Percentiles rank a stretch among this genome's conserved stretches.
Evolutionary conservation across 1,140 invertebrate genomes (phyloP).

Genomic region (Asobara japonica): DNA sequence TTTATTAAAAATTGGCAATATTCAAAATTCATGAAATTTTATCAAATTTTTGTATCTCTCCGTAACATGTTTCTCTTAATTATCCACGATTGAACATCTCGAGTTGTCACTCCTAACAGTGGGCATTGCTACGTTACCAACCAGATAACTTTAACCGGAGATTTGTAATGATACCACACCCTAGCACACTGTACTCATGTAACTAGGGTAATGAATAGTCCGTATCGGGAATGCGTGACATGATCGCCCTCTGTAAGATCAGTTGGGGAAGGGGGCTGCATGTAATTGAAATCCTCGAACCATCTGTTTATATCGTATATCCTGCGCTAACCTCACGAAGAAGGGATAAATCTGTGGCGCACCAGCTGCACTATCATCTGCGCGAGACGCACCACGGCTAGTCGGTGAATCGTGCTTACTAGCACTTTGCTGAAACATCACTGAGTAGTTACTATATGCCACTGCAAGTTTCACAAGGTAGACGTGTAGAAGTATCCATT

Average conservation of each 20-base stretch:
- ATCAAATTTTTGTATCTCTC: no score
- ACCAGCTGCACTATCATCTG: constrained; percentile 22
- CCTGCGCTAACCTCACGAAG: constrained; percentile 6
- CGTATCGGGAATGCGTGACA: constrained; percentile 15
- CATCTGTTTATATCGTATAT: not conserved
- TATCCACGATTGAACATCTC: no score
- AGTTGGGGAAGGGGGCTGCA: not conserved
- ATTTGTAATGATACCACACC: not conserved
- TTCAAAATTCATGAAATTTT: no score
- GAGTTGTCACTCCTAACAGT: no score
- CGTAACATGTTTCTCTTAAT: no score
- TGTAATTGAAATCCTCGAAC: constrained; percentile 15
- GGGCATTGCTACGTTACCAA: no score
- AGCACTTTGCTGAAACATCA: constrained; percentile 31
- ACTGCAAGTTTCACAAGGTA: no score
- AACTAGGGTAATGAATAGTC: not conserved
- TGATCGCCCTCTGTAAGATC: constrained; percentile 10
- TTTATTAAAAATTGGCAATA: no score
- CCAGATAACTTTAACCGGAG: no score
- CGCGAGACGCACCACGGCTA: not conserved
- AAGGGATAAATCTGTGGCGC: constrained; percentile 36
- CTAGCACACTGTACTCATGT: not conserved
- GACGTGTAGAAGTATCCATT: no score
- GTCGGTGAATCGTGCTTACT: constrained; percentile 33
- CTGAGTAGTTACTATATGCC: not conserved